Base-by-base conservation (phyloP, 2,888 invertebrate genomes). In the Drosophila kambysellisi region DNA sequence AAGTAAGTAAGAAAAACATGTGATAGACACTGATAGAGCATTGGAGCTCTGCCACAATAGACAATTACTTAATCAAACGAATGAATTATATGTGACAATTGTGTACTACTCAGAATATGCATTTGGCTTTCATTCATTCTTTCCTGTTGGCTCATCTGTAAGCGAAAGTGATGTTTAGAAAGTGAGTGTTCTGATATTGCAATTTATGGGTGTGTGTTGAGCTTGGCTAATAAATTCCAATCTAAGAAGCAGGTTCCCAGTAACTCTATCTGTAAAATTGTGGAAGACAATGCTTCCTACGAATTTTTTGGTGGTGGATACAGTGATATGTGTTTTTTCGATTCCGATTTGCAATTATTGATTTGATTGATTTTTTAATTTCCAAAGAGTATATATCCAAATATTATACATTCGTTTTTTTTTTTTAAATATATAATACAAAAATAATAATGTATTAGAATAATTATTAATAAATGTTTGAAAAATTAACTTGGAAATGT, bases 1-100 rank as follows among this genome's bases (percentile, higher is more conserved):
- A 25, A 43, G 63, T 43, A 54, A 58, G 56, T 8, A 51, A 33
- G 41, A 60, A 73, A 35, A 46, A 46, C 29, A 1, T 35, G 11
- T 12, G 15, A 20, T 43, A 30, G 17, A 48, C 37, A 43, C 41
- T 29, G 39, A 56, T 39, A 64, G n/a, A 53, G 32, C 32, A 3
- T 17, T 48, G 17, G 48, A 37, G 37, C 20, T 32, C 25, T 37
- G 50, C 37, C 50, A 51, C 50, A 60, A 15, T 6, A 12, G 20
- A 43, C 43, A 20, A 11, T 43, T 43, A 43, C 43, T 20, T 54
- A 33, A 70, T 58, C 60, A 58, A 39, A 57, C 39, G 33, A 35
- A 39, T 50, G 50, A 51, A 57, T 74, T 68, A 29, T 20, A 43
- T 20, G 20, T 41, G 46, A 46, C 46, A 8, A 46, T 43, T 43